Conservation (phyloP, 2,113 vertebrate species). For the Cottus gobio region DNA sequence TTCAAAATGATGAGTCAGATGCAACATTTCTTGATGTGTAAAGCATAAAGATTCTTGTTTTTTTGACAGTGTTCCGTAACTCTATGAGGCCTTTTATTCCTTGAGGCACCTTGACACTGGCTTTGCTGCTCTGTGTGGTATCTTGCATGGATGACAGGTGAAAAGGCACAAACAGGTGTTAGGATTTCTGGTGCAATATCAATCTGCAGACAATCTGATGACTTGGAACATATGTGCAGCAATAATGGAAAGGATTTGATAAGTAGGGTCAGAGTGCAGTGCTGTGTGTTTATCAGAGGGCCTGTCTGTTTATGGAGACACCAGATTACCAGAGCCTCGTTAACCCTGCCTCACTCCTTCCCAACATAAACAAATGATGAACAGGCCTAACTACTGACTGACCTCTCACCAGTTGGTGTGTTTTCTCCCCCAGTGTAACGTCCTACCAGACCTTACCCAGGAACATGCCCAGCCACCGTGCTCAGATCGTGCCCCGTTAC, state of each 20-base stretch:
- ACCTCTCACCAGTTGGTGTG: background rate
- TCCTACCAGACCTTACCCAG: constrained; percentile 96
- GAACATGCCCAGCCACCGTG: constrained; percentile 96
- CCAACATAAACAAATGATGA: background rate
- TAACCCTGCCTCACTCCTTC: background rate
- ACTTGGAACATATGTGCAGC: background rate
- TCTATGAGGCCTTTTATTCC: no score
- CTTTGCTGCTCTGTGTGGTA: no score
- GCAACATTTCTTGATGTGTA: no score
- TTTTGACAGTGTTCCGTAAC: no score
- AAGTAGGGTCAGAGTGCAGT: background rate
- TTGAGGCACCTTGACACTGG: no score
- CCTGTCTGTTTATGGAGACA: no score
- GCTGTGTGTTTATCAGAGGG: background rate
- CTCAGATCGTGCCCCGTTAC: constrained; percentile 86
- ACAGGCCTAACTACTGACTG: background rate
- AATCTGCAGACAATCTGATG: background rate
- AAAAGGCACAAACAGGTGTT: no score
- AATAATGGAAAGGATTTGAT: background rate
- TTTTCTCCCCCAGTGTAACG: constrained; percentile 82
- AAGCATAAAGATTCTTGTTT: no score
- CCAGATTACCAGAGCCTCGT: background rate
- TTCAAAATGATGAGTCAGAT: no score
- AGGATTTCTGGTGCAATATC: no score
- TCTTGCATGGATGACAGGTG: no score